phyloP scores from a whole-genome alignment of 2,888 invertebrate genomes.

The Volucella inanis region DNA sequence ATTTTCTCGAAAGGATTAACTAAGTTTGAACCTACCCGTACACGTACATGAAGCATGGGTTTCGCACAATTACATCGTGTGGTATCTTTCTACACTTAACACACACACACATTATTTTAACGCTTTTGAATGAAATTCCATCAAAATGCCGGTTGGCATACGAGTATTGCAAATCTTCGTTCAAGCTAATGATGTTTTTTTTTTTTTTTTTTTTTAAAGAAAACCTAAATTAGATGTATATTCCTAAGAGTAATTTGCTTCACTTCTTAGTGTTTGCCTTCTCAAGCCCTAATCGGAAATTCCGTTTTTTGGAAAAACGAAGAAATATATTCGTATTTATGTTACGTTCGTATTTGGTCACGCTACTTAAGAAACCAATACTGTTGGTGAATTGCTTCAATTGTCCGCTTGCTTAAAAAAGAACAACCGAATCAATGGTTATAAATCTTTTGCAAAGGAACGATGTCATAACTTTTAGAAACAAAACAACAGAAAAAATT shows the following conservation, averaged over 20 bases:
- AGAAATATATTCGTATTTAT: background rate
- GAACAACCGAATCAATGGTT: conserved; percentile 41
- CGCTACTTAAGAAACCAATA: conserved; percentile 36
- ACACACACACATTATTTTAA: conserved; percentile 5
- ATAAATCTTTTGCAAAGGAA: conserved; percentile 69
- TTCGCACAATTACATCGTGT: conserved; percentile 10
- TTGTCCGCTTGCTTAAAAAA: background rate
- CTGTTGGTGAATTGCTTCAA: conserved; percentile 6
- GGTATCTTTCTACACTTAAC: conserved; percentile 30
- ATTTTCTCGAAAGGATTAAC: conserved; percentile 66
- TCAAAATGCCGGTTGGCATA: conserved; percentile 61
- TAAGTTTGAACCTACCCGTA: conserved; percentile 40
- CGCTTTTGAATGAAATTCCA: conserved; percentile 67
- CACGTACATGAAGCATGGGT: conserved; percentile 32
- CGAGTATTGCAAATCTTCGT: no score
- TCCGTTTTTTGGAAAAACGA: conserved; percentile 36
- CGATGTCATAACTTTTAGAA: conserved; percentile 71
- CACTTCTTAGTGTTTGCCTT: conserved; percentile 29
- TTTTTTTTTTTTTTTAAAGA: no score
- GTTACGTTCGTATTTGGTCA: conserved; percentile 20
- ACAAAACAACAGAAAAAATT: conserved; percentile 39
- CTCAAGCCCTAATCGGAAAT: conserved; percentile 64
- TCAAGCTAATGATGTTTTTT: no score
- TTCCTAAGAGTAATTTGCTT: background rate
- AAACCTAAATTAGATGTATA: no score